Base-by-base conservation (phyloP, 2,113 vertebrate genomes). In the Neodontobutis hainanensis region DNA sequence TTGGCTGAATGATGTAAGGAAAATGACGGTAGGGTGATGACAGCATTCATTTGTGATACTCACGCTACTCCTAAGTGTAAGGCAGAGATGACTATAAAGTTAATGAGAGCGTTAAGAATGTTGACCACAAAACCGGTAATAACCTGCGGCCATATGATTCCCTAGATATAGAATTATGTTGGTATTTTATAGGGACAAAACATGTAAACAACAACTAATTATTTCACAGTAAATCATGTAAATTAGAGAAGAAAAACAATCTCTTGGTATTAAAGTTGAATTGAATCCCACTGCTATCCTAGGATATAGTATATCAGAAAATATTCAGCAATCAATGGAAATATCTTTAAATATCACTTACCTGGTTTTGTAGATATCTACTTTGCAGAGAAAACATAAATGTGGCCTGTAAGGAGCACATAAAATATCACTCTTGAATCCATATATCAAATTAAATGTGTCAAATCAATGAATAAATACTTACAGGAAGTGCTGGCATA, bases 401-500 rank as follows among this genome's bases (percentile, higher is more conserved):
- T 0, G 88, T 60, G 5, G 94, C 96, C 96, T 98, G 70, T 8
- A 77, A 69, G 66, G 5, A 32, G 67, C 7, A 69, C 9, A 56
- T 16, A 1, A 11, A 51, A 3, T 68, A 12, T 15, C 34, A 8
- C n/a, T 9, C 35, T 36, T 34, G n/a, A 36, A 55, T 9, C 14
- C 2, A 38, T 15, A 8, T 2, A 27, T 19, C 10, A 50, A 11
- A 19, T 32, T 8, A 50, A 4, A 27, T 14, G 5, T 47, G 3
- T 32, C 14, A 14, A 9, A 47, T 2, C 27, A 8, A 46, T 9
- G 0, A 10, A 19, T 44, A 16, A 50, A 10, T 66, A 94, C 95
- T 95, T 90, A 99, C 96, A 32, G 96, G 96, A 75, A 99, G 95
- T 2, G 94, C 95, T 46, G 95, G 94, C 85, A 97, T 94, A 66